Evolutionary conservation across 2,797 vertebrate genomes (phyloP), one percentile per base, ranked within the genome.

Genomic region (Lithobates pipiens): DNA sequence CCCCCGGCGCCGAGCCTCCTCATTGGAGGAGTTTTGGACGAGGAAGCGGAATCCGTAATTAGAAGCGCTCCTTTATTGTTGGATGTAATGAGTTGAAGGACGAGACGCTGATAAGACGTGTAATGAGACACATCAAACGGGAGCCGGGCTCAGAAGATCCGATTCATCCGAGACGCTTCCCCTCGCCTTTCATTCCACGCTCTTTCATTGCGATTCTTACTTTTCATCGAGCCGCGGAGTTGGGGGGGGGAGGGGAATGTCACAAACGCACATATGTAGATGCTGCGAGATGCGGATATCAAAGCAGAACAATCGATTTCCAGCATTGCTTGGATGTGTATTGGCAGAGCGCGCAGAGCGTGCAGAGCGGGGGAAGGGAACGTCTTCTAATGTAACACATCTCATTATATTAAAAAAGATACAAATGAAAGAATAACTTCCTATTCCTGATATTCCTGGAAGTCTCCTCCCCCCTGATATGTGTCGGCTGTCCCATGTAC

Each of bases 41-140:
- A 36, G 63, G 21, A 29, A 69, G 50, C 27, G 63, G 21, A 29
- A 69, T 29, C 42, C 15, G 34, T 77, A 71, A 77, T 77, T 71
- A 84, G 18, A 0, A 34, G 29, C 34, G 65, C 50, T 61, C 29
- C 46, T 77, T 71, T 61, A 84, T 84, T 84, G 63, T 84, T 63
- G 18, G 23, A 2, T 16, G n/a, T 75, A 83, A 76, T 76, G 57
- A 83, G 42, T 29, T 77, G n/a, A 57, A 8, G 39, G 9, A 25
- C 69, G 34, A 34, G 70, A 34, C 10, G 63, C 42, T 34, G 73
- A 68, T 39, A 70, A 71, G 13, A 25, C 29, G 32, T 13, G 2
- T 84, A 71, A 84, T 84, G 61, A 72, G 75, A 63, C 11, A 32
- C 54, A 76, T 36, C 73, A 36, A n/a, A 65, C 74, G 32, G 11